These are phyloP conservation scores for Oxygymnocypris stewartii DNA, from an alignment of 2,113 vertebrate species.

Conservation along the genomic window DNA sequence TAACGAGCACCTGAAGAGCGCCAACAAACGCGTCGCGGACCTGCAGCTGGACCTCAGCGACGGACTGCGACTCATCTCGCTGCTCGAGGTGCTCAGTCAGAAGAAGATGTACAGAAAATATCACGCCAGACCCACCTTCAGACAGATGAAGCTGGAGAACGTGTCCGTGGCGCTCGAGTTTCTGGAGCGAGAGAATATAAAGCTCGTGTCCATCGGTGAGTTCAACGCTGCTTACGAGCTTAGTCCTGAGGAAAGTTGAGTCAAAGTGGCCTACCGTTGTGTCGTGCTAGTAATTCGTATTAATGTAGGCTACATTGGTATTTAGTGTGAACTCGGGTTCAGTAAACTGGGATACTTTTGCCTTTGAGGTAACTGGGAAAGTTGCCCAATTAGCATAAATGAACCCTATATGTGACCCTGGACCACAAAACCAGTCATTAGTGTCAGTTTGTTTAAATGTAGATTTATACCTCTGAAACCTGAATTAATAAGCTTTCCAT, in stretches of 20 bases:
- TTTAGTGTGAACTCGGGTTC: too few species aligned
- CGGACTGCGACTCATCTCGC: conserved; percentile 88
- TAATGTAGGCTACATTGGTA: too few species aligned
- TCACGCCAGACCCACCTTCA: conserved; percentile 90
- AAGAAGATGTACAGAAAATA: conserved; percentile 91
- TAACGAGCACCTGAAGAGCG: conserved; percentile 94
- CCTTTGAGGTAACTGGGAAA: background rate
- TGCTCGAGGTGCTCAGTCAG: conserved; percentile 95
- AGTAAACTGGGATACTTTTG: background rate
- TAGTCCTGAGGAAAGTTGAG: background rate
- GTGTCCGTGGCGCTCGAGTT: conserved; percentile 98
- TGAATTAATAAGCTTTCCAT: too few species aligned
- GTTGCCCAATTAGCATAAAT: background rate
- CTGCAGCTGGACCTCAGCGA: conserved; percentile 93
- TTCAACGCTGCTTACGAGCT: background rate
- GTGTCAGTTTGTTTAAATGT: too few species aligned
- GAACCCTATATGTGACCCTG: background rate
- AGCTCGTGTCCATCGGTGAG: conserved; percentile 97
- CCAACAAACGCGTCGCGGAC: conserved; percentile 91
- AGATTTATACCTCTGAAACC: too few species aligned
- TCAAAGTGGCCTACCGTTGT: background rate
- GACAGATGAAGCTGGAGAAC: conserved; percentile 98
- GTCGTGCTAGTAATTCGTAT: background rate
- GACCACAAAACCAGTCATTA: too few species aligned
- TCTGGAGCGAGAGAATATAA: conserved; percentile 90